A percentile compares a stretch with the other conserved stretches of the same genome.
Conservation (phyloP, 1,140 invertebrate genomes). For the Leptonema lineaticorne region DNA sequence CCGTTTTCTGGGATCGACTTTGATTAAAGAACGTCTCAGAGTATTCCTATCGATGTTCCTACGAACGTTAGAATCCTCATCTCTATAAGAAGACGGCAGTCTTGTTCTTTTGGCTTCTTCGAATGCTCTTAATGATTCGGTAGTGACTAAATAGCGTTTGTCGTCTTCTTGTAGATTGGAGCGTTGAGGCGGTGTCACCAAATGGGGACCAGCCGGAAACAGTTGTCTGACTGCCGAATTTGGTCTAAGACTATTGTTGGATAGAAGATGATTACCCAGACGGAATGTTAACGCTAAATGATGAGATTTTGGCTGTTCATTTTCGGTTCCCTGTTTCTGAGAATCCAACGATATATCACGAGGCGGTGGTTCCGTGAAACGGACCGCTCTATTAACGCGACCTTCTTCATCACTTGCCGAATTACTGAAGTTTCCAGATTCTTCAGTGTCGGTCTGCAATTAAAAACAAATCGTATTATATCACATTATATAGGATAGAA, state of each 20-base stretch:
- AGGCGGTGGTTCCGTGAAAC: constrained; percentile 35
- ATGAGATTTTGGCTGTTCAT: constrained; percentile 47
- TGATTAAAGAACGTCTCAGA: constrained; percentile 67
- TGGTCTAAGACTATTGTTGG: constrained; percentile 62
- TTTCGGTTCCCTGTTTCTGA: constrained; percentile 11
- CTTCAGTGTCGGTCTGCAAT: constrained; percentile 32
- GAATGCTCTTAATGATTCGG: constrained; percentile 64
- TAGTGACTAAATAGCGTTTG: constrained; percentile 61
- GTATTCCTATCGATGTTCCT: constrained; percentile 74
- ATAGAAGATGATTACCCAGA: constrained; percentile 59
- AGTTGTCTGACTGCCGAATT: constrained; percentile 74
- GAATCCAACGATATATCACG: not conserved
- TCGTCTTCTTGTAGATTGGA: constrained; percentile 49
- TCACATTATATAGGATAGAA: too few species aligned
- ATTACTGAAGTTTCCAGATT: constrained; percentile 35
- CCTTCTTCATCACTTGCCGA: constrained; percentile 41
- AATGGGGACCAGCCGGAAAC: constrained; percentile 61
- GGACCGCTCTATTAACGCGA: constrained; percentile 30
- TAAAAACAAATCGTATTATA: not conserved
- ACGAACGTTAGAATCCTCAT: constrained; percentile 60
- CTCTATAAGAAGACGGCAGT: constrained; percentile 47
- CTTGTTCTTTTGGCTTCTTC: constrained; percentile 65
- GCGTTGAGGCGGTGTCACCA: constrained; percentile 58
- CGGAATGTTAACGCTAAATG: constrained; percentile 61
- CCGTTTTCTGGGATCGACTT: constrained; percentile 60